Percentiles rank a stretch among this genome's conserved stretches.
These are phyloP conservation scores for Ataeniobius toweri DNA, from an alignment of 2,797 vertebrate species.

Conservation along the genomic window DNA sequence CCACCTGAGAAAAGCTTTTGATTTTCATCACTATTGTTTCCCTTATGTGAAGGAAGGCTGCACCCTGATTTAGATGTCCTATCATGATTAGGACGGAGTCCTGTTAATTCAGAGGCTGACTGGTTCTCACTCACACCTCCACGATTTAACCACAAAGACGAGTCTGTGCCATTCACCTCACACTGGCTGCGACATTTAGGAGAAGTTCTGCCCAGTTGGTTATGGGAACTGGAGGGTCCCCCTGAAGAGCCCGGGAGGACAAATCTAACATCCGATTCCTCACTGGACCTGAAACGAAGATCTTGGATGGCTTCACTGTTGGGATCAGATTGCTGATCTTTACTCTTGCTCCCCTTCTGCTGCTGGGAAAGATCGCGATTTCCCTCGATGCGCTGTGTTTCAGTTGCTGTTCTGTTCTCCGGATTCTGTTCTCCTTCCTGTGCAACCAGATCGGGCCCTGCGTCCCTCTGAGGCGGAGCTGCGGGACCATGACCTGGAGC, in stretches of 20 bases:
- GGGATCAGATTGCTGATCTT: constrained; percentile 17
- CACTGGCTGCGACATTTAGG: constrained; percentile 1
- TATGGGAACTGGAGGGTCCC: constrained; percentile 5
- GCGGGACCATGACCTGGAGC: constrained; percentile 31
- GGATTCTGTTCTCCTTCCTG: constrained; percentile 24
- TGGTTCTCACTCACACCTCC: constrained; percentile 11
- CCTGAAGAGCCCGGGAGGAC: constrained; percentile 36
- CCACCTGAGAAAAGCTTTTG: constrained; percentile 14
- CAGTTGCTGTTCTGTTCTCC: constrained; percentile 2
- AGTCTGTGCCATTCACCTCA: constrained; percentile 23
- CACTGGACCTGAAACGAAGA: constrained; percentile 60
- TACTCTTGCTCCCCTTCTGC: constrained; percentile 5
- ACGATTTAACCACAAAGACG: neutral
- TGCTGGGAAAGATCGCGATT: constrained; percentile 5
- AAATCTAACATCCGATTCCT: constrained; percentile 66
- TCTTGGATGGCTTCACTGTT: constrained; percentile 22
- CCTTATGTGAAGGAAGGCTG: constrained; percentile 9
- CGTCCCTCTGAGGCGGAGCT: constrained; percentile 24
- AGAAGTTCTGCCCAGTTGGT: constrained; percentile 13
- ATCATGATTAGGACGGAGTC: constrained; percentile 13
- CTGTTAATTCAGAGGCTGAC: constrained; percentile 1
- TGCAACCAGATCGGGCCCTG: constrained; percentile 3
- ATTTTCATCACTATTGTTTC: constrained; percentile 3
- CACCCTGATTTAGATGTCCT: constrained; percentile 10
- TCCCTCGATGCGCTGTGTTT: constrained; percentile 14